Percentiles rank a stretch among this genome's conserved stretches.
Evolutionary conservation across 2,113 vertebrate species (phyloP).

Genomic region (Anthoscopus minutus): DNA sequence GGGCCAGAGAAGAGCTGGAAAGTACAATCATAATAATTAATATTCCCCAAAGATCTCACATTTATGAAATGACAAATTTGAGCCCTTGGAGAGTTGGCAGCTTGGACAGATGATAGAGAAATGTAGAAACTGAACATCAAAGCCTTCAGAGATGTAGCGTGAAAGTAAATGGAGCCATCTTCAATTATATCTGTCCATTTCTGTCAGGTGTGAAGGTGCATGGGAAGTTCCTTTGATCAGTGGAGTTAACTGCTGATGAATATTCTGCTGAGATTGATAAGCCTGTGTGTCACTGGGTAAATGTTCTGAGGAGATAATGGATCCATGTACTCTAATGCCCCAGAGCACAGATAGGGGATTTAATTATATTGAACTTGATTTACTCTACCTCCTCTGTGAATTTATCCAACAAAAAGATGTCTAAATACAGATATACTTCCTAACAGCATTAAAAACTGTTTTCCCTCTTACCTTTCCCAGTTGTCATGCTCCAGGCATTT

Average conservation of each 20-base stretch:
- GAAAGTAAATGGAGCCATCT: not conserved
- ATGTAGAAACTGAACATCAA: not conserved
- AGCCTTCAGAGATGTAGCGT: not conserved
- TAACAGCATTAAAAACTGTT: not conserved
- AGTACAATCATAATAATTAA: not conserved
- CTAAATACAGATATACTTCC: not conserved
- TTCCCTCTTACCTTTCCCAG: not conserved
- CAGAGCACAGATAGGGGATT: not conserved
- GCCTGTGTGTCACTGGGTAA: not conserved
- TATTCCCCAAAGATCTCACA: not conserved
- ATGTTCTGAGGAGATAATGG: not conserved
- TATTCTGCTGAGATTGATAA: not conserved
- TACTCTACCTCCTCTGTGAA: not conserved
- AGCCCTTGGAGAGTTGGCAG: not conserved
- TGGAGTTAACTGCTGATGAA: not conserved
- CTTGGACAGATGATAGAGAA: not conserved
- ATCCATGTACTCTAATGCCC: not conserved
- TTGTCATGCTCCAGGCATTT: not conserved
- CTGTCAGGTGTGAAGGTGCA: not conserved
- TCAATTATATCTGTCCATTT: not conserved
- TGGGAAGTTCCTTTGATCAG: not conserved
- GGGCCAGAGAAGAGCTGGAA: not conserved
- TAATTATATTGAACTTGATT: not conserved
- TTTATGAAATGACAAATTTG: not conserved
- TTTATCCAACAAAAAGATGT: not conserved